phyloP scores from a whole-genome alignment of 2,888 invertebrate genomes.

The Trichacis sp. region DNA sequence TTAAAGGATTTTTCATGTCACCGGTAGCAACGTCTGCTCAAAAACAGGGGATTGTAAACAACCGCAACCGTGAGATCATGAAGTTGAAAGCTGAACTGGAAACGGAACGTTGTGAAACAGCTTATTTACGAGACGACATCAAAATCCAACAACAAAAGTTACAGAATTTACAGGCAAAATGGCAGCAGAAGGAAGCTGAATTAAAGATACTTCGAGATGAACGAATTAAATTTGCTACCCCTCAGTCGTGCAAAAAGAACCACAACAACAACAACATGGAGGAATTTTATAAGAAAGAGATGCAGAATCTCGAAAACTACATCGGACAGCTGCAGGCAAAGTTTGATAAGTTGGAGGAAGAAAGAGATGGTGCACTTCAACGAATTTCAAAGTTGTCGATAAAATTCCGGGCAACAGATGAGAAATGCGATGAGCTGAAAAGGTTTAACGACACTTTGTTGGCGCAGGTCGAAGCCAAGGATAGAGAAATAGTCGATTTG shows the following conservation, averaged over 20 bases:
- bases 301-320: slow-evolving; percentile 72
- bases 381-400: slow-evolving; percentile 55
- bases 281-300: slow-evolving; percentile 68
- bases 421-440: slow-evolving; percentile 50
- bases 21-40: slow-evolving; percentile 56
- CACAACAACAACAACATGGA: slow-evolving; percentile 49
- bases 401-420: slow-evolving; percentile 42
- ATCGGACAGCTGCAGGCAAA: slow-evolving; percentile 71
- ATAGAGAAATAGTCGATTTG: slow-evolving; percentile 56
- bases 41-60: slow-evolving; percentile 63
- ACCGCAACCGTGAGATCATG: slow-evolving; percentile 69
- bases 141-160: slow-evolving; percentile 71
- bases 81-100: slow-evolving; percentile 74
- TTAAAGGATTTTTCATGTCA: slow-evolving; percentile 59
- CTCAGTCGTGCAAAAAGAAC: slow-evolving; percentile 61
- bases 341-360: slow-evolving; percentile 71
- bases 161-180: slow-evolving; percentile 71
- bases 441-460: slow-evolving; percentile 49
- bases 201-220: slow-evolving; percentile 64
- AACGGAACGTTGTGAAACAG: slow-evolving; percentile 75
- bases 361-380: slow-evolving; percentile 70
- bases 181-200: slow-evolving; percentile 66
- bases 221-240: slow-evolving; percentile 54
- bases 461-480: slow-evolving; percentile 52
- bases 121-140: slow-evolving; percentile 75